Evolutionary conservation across 2,797 vertebrate species (phyloP).

Genomic region (Eulemur mongoz): DNA sequence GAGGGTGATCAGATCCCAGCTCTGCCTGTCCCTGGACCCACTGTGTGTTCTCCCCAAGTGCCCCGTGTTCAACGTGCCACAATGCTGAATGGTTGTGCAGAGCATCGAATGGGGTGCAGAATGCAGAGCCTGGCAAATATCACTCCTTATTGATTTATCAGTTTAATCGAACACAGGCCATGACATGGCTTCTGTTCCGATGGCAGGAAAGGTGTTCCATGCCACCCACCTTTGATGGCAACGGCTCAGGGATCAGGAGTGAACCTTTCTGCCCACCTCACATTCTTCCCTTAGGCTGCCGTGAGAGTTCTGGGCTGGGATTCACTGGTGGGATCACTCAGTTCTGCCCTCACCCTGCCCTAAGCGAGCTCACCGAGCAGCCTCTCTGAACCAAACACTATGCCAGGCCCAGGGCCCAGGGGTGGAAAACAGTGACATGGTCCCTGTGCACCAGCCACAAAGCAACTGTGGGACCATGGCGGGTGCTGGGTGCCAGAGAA

Average conservation of each 20-base stretch:
- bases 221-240: background rate
- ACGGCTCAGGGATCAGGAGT: background rate
- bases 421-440: background rate
- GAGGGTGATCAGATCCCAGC: background rate
- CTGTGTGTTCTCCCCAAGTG: background rate
- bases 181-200: background rate
- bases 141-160: background rate
- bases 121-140: background rate
- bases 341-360: background rate
- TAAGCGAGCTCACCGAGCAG: background rate
- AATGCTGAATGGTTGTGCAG: rapidly evolving
- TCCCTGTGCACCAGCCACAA: rapidly evolving
- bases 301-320: background rate
- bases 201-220: background rate
- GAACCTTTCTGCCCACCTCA: too few relatives aligned
- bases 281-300: background rate
- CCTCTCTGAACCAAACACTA: background rate
- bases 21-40: background rate
- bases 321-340: background rate
- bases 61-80: background rate
- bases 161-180: background rate
- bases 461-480: too few relatives aligned
- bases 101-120: rapidly evolving
- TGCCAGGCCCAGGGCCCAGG: background rate
- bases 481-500: background rate